phyloP scores from a whole-genome alignment of 1,140 invertebrate genomes.

The Holotrichia oblita region DNA sequence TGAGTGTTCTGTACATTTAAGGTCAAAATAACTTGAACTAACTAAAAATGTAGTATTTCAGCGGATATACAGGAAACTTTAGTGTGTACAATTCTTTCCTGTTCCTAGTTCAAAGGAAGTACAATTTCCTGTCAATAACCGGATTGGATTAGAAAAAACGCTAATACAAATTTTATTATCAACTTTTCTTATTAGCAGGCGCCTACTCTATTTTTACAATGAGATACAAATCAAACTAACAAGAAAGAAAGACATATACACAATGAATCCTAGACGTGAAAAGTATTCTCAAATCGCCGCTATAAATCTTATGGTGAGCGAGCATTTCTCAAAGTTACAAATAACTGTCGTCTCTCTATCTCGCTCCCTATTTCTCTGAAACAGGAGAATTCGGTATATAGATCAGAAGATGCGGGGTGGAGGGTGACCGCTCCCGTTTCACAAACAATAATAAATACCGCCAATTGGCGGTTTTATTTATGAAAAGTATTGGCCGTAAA shows the following conservation, averaged over 20 bases:
- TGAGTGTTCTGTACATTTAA: neutral
- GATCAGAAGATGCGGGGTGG: neutral
- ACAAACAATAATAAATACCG: constrained; percentile 25
- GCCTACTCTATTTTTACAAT: neutral
- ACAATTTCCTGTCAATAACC: neutral
- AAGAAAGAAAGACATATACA: neutral
- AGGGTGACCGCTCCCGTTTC: neutral
- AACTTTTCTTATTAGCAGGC: neutral
- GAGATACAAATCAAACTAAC: neutral
- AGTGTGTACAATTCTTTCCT: neutral
- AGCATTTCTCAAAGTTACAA: neutral
- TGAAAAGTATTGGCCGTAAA: constrained; percentile 30
- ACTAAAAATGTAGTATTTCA: no score
- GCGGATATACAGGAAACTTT: neutral
- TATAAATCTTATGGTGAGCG: neutral
- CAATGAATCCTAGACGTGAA: neutral
- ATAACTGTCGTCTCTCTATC: neutral
- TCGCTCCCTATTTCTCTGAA: neutral
- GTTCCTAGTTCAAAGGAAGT: neutral
- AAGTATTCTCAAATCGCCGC: constrained; percentile 7
- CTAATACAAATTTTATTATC: constrained; percentile 3
- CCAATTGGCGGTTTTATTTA: constrained; percentile 32
- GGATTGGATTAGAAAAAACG: neutral
- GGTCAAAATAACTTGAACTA: neutral
- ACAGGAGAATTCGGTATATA: neutral